A percentile compares a stretch with the other conserved stretches of the same genome.
Conservation (phyloP, 64 coral and sea anemone species). For the Trachythela sp. region DNA sequence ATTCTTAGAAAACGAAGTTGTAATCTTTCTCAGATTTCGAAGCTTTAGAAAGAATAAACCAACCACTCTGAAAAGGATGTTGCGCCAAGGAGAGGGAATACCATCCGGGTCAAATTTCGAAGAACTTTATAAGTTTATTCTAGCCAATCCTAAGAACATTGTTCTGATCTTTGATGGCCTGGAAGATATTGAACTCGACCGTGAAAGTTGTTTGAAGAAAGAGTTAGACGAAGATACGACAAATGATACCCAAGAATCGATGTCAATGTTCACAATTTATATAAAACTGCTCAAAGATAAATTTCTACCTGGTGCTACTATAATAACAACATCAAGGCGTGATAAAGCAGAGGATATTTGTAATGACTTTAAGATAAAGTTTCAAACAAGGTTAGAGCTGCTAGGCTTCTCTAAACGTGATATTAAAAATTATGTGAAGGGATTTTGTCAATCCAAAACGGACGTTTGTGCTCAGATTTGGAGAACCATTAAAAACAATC, state of each 20-base stretch:
- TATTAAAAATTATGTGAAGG: neutral
- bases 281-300: constrained; percentile 31
- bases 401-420: neutral
- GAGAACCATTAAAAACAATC: neutral
- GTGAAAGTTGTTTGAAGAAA: neutral
- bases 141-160: neutral
- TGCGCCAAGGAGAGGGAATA: neutral
- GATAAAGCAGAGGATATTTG: neutral
- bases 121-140: constrained; percentile 2
- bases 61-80: neutral
- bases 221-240: neutral
- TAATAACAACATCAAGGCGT: constrained; percentile 39
- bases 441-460: neutral
- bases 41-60: neutral
- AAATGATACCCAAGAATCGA: neutral
- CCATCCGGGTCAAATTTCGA: neutral
- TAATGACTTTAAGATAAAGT: neutral
- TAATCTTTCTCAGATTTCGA: neutral
- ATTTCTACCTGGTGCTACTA: constrained; percentile 39
- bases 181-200: neutral
- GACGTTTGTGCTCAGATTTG: neutral
- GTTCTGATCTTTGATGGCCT: constrained; percentile 7
- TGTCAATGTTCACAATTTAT: neutral
- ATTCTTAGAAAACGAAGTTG: neutral
- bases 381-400: neutral